These are phyloP conservation scores for Lampris megalopsis DNA, from an alignment of 2,113 vertebrate species.

Conservation along the genomic window DNA sequence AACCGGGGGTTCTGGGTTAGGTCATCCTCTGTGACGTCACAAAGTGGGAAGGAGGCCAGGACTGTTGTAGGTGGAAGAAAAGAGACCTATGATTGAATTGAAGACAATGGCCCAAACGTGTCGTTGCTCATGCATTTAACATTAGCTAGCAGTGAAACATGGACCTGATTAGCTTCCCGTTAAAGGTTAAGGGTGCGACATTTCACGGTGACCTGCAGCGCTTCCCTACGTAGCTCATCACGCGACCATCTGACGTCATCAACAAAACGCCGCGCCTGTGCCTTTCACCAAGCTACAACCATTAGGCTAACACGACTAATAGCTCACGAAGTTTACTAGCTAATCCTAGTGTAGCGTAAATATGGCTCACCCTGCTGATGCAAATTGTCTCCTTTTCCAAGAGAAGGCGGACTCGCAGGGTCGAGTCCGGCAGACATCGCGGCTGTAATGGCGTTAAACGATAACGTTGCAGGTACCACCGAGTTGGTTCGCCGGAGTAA, in stretches of 20 bases:
- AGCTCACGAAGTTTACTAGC: background rate
- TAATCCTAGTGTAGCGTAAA: background rate
- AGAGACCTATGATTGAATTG: background rate
- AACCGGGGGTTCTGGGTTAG: slow-evolving; percentile 84
- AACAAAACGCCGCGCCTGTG: no score
- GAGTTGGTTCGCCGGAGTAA: no score
- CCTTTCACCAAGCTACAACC: no score
- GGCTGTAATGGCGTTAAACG: accelerated
- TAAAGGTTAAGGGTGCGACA: no score
- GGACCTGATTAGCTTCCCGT: no score
- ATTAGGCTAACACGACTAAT: background rate
- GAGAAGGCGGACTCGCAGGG: background rate
- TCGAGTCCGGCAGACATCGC: slow-evolving; percentile 50
- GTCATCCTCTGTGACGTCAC: slow-evolving; percentile 83
- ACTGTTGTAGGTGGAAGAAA: slow-evolving; percentile 48
- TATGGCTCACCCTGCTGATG: slow-evolving; percentile 72
- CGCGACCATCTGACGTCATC: no score
- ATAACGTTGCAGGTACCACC: accelerated
- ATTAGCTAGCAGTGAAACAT: no score
- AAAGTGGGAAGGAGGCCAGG: slow-evolving; percentile 80
- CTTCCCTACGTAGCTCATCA: no score
- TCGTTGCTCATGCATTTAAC: no score
- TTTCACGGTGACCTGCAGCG: no score
- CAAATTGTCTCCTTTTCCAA: slow-evolving; percentile 66
- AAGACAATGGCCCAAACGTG: background rate